Evolutionary conservation across 2,888 invertebrate species (phyloP).

Genomic region (Drosophila tanythrix): DNA sequence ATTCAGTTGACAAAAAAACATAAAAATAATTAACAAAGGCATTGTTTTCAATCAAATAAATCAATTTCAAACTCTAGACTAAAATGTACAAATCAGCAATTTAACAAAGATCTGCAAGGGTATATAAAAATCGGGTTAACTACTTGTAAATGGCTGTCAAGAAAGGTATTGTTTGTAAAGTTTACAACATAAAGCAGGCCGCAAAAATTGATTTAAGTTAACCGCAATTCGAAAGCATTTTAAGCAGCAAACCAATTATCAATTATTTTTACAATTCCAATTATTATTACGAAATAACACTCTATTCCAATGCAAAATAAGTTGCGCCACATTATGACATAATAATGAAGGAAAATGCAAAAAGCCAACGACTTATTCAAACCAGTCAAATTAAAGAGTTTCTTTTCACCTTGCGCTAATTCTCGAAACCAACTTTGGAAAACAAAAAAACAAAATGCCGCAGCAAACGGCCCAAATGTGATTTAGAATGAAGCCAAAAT

Average conservation of each 20-base stretch:
- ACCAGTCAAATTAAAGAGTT: constrained; percentile 8
- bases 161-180: neutral
- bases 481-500: constrained; percentile 42
- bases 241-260: neutral
- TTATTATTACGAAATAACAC: neutral
- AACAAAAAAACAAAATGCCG: neutral
- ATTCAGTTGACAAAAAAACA: neutral
- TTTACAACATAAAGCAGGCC: neutral
- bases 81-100: neutral
- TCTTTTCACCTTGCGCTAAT: neutral
- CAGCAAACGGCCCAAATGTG: constrained; percentile 33
- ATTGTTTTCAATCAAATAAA: neutral
- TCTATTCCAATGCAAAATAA: neutral
- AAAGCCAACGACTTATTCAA: neutral
- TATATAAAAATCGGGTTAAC: neutral
- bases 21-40: neutral
- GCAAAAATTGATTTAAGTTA: constrained; percentile 7
- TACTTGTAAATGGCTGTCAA: neutral
- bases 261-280: neutral
- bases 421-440: constrained; percentile 6
- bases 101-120: neutral
- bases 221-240: constrained; percentile 3
- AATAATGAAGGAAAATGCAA: neutral
- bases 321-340: constrained; percentile 1
- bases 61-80: neutral